A percentile compares a stretch with the other conserved stretches of the same genome.
Conservation (phyloP, 2,797 vertebrate genomes). For the Squalus acanthias region DNA sequence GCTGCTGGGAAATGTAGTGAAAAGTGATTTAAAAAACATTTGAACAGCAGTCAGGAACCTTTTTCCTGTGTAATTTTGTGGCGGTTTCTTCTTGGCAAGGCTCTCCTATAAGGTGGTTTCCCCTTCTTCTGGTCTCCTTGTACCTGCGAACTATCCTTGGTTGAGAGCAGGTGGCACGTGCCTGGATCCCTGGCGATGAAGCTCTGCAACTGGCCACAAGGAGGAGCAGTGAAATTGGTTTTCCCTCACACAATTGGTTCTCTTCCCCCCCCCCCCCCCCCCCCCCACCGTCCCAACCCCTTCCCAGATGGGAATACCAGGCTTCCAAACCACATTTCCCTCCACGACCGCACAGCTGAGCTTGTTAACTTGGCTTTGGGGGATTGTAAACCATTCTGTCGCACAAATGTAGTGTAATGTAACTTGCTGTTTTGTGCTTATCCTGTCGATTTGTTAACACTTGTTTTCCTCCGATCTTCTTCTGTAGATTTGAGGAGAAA, state of each 20-base stretch:
- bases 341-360: neutral
- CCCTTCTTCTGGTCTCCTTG: too few relatives aligned
- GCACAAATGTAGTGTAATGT: neutral
- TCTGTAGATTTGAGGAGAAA: constrained; percentile 89
- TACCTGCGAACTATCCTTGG: neutral
- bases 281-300: neutral
- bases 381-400: neutral
- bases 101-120: neutral
- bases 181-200: neutral
- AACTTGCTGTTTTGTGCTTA: neutral
- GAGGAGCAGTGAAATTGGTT: neutral
- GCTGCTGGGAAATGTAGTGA: neutral
- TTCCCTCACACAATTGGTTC: neutral
- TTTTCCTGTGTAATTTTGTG: neutral
- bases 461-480: constrained; percentile 41
- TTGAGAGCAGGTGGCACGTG: neutral
- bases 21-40: neutral
- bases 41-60: neutral
- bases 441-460: neutral
- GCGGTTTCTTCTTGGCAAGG: neutral
- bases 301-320: neutral
- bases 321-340: neutral
- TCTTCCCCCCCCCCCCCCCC: neutral
- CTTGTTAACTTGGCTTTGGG: neutral
- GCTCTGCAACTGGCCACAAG: neutral